Evolutionary conservation across 1,140 invertebrate species (phyloP).

Genomic region (Apocrypta bakeri): DNA sequence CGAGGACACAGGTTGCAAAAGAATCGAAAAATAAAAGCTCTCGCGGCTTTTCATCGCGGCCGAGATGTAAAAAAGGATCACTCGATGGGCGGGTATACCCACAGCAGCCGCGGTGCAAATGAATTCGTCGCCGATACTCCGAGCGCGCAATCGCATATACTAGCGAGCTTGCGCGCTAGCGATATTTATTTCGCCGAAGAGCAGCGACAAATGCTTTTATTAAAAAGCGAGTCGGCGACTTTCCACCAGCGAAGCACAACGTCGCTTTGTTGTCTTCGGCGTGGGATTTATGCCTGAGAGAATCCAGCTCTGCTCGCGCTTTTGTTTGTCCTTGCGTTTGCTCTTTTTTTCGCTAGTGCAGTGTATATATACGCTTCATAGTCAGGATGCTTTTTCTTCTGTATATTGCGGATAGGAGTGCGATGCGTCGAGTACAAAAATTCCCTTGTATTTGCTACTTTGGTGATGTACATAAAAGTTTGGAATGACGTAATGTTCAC

Average conservation of each 20-base stretch:
- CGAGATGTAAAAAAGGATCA: background rate
- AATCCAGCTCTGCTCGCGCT: slow-evolving; percentile 51
- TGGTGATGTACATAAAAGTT: background rate
- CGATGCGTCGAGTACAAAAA: background rate
- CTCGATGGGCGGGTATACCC: background rate
- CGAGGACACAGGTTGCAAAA: background rate
- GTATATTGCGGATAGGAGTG: background rate
- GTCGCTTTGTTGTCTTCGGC: slow-evolving; percentile 48
- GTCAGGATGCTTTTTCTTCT: background rate
- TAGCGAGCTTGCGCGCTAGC: background rate
- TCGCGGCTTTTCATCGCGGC: slow-evolving; percentile 7
- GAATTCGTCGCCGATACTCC: slow-evolving; percentile 25
- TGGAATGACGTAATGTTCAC: background rate
- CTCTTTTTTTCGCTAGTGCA: background rate
- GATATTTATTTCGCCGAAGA: slow-evolving; percentile 42
- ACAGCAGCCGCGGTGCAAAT: slow-evolving; percentile 1
- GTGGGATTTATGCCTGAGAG: slow-evolving; percentile 59
- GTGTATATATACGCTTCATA: background rate
- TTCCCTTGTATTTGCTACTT: background rate
- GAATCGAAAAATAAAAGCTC: slow-evolving; percentile 5
- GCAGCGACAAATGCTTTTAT: slow-evolving; percentile 60
- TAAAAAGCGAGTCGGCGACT: slow-evolving; percentile 53
- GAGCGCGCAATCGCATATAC: background rate
- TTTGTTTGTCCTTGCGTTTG: slow-evolving; percentile 31
- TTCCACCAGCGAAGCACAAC: slow-evolving; percentile 35